A percentile compares a stretch with the other conserved stretches of the same genome.
phyloP scores from a whole-genome alignment of 2,888 invertebrate genomes.

The Phragmatobia fuliginosa region DNA sequence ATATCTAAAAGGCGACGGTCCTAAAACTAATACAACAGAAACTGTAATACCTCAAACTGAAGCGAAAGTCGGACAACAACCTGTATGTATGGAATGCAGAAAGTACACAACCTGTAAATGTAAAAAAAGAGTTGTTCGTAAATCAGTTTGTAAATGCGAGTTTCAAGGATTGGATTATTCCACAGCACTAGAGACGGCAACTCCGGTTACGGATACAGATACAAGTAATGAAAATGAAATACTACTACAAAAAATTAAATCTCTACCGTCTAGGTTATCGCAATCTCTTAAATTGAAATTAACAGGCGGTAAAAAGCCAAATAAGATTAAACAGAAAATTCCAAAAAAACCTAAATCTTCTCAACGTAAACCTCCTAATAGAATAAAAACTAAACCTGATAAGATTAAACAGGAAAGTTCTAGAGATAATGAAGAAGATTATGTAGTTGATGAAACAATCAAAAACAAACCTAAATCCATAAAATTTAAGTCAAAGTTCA shows the following conservation, averaged over 20 bases:
- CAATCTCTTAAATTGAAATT: conserved; percentile 6
- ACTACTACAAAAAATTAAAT: background rate
- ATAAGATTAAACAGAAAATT: background rate
- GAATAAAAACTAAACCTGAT: background rate
- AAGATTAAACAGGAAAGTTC: background rate
- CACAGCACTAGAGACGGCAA: background rate
- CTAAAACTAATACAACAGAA: background rate
- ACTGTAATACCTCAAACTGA: background rate
- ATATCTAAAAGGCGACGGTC: background rate
- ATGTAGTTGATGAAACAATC: background rate
- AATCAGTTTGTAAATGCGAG: conserved; percentile 4
- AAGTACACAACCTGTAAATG: conserved; percentile 1
- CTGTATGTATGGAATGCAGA: background rate
- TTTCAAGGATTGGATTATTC: background rate
- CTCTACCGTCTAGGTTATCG: background rate
- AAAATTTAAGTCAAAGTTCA: background rate
- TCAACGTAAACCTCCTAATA: too few species aligned
- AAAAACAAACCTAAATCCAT: too few species aligned
- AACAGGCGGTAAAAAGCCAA: background rate
- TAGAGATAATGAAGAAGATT: background rate
- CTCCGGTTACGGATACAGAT: background rate
- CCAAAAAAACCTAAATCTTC: background rate
- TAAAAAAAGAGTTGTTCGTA: background rate
- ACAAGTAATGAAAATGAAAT: background rate
- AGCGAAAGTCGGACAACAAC: background rate